Percentiles rank a stretch among this genome's conserved stretches.
Evolutionary conservation across 2,113 vertebrate species (phyloP).

Genomic region (Athene cunicularia): DNA sequence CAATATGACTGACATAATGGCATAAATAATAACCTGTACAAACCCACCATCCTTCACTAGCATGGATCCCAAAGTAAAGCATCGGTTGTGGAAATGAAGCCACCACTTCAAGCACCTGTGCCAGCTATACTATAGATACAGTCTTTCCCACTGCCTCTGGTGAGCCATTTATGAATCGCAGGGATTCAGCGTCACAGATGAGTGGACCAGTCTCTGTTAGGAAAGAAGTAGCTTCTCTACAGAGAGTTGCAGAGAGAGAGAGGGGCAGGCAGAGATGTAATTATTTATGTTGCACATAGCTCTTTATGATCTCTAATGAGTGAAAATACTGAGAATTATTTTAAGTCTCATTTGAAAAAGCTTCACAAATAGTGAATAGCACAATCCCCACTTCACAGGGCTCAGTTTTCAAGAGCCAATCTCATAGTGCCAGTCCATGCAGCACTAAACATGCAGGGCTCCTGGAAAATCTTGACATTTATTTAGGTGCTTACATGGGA

Average conservation of each 20-base stretch:
- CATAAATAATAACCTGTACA: not conserved
- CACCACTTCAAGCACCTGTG: not conserved
- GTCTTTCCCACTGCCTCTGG: not conserved
- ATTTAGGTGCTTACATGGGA: not conserved
- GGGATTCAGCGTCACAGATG: not conserved
- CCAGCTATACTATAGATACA: not conserved
- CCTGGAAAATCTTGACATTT: not conserved
- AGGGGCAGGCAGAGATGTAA: not conserved
- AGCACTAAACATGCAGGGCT: not conserved
- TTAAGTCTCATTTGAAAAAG: not conserved
- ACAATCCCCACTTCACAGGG: not conserved
- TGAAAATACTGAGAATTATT: not conserved
- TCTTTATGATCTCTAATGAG: not conserved
- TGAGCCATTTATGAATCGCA: not conserved
- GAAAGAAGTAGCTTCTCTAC: not conserved
- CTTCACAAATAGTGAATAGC: not conserved
- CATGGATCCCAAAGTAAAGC: not conserved
- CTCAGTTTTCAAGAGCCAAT: not conserved
- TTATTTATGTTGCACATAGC: not conserved
- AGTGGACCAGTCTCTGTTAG: not conserved
- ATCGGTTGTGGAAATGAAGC: not conserved
- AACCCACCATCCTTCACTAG: not conserved
- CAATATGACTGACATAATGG: not conserved
- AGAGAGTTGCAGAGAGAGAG: not conserved
- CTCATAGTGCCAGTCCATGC: not conserved